These are phyloP conservation scores for Dermochelys coriacea DNA, from an alignment of 2,797 vertebrate species.

Conservation along the genomic window DNA sequence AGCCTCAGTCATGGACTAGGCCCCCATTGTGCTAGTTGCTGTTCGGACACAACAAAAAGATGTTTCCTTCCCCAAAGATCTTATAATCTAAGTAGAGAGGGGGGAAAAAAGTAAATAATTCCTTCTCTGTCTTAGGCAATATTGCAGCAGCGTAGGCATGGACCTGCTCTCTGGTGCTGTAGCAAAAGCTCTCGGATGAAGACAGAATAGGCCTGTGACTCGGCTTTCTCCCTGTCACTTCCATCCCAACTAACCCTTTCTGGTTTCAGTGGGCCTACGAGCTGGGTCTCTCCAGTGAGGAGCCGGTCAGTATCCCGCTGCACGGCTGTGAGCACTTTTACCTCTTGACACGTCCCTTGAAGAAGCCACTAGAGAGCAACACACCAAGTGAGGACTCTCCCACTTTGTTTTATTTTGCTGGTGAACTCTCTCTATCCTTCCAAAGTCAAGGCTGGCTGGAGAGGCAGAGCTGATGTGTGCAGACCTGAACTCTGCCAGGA, in stretches of 20 bases:
- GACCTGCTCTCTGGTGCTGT: not conserved
- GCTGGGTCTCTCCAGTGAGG: constrained; percentile 92
- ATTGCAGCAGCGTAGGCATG: not conserved
- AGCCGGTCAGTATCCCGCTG: constrained; percentile 93
- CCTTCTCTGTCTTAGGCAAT: accelerated
- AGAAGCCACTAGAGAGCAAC: constrained; percentile 83
- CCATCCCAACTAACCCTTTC: not conserved
- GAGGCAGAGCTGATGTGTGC: not conserved
- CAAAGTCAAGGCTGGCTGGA: not conserved
- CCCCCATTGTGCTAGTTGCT: not conserved
- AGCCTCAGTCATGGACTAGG: not conserved
- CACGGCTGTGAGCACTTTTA: constrained; percentile 99
- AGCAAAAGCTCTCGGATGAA: not conserved
- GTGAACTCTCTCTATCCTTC: constrained; percentile 36
- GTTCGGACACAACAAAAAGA: not conserved
- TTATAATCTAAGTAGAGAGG: not conserved
- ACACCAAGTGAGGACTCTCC: constrained; percentile 86
- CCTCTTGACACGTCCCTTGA: constrained; percentile 92
- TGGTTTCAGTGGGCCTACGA: constrained; percentile 95
- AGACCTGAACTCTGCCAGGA: not conserved
- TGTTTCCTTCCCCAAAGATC: not conserved
- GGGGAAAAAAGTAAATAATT: not conserved
- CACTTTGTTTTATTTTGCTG: not conserved
- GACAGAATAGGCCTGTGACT: not conserved
- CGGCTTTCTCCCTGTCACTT: not conserved